Conservation (phyloP, 2,888 invertebrate genomes). For the Acanthosoma haemorrhoidale region DNA sequence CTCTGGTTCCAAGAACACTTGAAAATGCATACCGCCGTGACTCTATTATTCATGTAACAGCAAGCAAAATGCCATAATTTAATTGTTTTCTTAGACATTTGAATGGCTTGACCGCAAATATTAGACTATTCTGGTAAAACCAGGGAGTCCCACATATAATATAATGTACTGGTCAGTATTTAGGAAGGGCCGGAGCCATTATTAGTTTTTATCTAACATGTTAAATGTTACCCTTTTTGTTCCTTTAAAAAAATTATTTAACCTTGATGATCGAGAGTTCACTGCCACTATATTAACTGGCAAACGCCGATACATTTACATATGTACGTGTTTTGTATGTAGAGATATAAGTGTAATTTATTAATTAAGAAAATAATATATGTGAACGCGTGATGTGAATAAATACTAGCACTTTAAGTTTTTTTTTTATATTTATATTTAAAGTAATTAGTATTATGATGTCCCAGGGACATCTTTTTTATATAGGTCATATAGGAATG, state of each 20-base stretch:
- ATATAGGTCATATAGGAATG: not conserved
- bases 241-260: not conserved
- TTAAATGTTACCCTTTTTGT: conserved; percentile 21
- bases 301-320: conserved; percentile 1
- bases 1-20: not conserved
- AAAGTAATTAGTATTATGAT: conserved; percentile 11
- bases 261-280: conserved; percentile 7
- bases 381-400: conserved; percentile 8
- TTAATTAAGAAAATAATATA: conserved; percentile 8
- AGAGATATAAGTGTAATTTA: conserved; percentile 6
- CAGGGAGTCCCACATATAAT: too few relatives aligned
- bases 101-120: not conserved
- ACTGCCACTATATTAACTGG: conserved; percentile 17
- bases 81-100: not conserved
- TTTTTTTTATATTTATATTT: conserved; percentile 12
- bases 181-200: conserved; percentile 4
- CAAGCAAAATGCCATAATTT: not conserved
- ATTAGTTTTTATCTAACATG: conserved; percentile 1
- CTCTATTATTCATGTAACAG: not conserved
- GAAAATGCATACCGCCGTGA: not conserved
- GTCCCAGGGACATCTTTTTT: not conserved
- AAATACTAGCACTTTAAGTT: conserved; percentile 1
- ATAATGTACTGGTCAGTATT: not conserved
- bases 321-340: conserved; percentile 1
- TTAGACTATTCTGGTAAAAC: not conserved